Conservation (phyloP, 2,113 vertebrate genomes). For the Phaethornis superciliosus region DNA sequence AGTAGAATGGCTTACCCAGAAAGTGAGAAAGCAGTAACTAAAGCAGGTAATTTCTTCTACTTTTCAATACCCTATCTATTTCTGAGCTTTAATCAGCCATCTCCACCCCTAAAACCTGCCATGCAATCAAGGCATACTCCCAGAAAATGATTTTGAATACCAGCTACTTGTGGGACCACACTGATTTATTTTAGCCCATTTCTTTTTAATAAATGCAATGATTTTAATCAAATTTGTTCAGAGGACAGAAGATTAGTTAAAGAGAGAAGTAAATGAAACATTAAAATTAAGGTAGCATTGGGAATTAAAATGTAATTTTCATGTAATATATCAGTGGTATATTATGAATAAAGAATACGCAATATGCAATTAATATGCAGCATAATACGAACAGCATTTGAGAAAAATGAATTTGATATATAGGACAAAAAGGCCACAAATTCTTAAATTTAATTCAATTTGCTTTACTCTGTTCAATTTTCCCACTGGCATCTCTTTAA, state of each 20-base stretch:
- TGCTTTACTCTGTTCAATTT: slow-evolving; percentile 12
- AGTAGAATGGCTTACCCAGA: not conserved
- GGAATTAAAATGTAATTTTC: slow-evolving; percentile 73
- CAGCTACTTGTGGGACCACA: slow-evolving; percentile 11
- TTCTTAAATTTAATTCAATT: slow-evolving; percentile 57
- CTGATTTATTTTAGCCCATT: slow-evolving; percentile 55
- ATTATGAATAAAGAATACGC: slow-evolving; percentile 61
- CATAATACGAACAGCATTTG: slow-evolving; percentile 55
- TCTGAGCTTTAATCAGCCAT: slow-evolving; percentile 8
- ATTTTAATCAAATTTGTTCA: slow-evolving; percentile 73
- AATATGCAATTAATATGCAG: slow-evolving; percentile 64
- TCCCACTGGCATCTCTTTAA: not conserved
- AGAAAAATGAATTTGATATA: slow-evolving; percentile 60
- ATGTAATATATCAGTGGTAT: slow-evolving; percentile 62
- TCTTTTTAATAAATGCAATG: slow-evolving; percentile 57
- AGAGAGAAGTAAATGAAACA: slow-evolving; percentile 64
- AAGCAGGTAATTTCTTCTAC: not conserved
- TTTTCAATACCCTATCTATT: not conserved
- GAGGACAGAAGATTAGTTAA: slow-evolving; percentile 72
- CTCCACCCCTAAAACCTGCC: not conserved
- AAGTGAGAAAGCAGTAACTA: not conserved
- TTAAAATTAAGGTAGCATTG: slow-evolving; percentile 68
- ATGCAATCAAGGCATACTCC: not conserved
- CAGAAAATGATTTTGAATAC: not conserved
- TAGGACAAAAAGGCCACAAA: slow-evolving; percentile 54